phyloP scores from a whole-genome alignment of 2,888 invertebrate genomes.

The Nomada goodeniana region DNA sequence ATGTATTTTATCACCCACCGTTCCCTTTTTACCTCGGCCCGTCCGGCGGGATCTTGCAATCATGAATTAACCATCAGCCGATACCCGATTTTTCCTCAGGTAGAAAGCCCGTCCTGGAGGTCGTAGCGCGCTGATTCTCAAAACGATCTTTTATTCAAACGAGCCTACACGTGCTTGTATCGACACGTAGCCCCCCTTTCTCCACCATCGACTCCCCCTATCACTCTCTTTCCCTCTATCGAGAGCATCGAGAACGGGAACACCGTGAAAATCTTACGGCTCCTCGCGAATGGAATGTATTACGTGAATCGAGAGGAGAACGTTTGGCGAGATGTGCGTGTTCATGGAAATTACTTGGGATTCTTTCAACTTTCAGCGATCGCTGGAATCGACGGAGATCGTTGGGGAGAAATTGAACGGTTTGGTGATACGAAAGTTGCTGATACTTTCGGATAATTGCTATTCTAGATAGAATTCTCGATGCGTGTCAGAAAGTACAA shows the following conservation, averaged over 20 bases:
- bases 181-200: slow-evolving; percentile 36
- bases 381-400: background rate
- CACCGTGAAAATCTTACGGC: slow-evolving; percentile 50
- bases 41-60: slow-evolving; percentile 61
- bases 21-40: slow-evolving; percentile 55
- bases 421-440: background rate
- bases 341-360: slow-evolving; percentile 62
- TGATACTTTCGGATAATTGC: background rate
- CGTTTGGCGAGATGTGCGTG: slow-evolving; percentile 6
- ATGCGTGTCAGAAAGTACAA: background rate
- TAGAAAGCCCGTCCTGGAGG: slow-evolving; percentile 31
- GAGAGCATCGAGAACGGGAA: slow-evolving; percentile 6
- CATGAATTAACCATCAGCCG: slow-evolving; percentile 79
- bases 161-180: slow-evolving; percentile 51
- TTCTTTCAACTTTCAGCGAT: slow-evolving; percentile 45
- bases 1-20: slow-evolving; percentile 66
- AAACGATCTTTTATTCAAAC: slow-evolving; percentile 76
- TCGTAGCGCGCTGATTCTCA: slow-evolving; percentile 64
- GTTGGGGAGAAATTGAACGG: background rate
- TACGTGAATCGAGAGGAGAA: slow-evolving; percentile 19
- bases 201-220: too few relatives aligned
- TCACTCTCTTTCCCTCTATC: background rate
- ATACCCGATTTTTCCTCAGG: slow-evolving; percentile 73
- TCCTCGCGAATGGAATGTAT: slow-evolving; percentile 64
- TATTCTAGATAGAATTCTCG: background rate